These are phyloP conservation scores for Baryphthengus martii DNA, from an alignment of 2,113 vertebrate species.

Conservation along the genomic window DNA sequence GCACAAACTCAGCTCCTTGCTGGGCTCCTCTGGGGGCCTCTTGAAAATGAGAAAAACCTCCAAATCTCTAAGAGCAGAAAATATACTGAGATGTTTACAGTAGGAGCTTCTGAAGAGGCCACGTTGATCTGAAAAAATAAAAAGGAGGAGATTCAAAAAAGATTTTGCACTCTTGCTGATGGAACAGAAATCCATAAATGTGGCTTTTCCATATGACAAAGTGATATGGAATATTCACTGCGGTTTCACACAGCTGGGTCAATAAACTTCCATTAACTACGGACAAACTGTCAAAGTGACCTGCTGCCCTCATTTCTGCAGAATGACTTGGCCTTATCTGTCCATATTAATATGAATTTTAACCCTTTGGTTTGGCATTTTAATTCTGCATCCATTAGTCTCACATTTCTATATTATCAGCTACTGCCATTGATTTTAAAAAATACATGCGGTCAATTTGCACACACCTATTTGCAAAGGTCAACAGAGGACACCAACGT, in stretches of 20 bases:
- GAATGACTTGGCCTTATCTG: conserved; percentile 74
- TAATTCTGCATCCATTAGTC: conserved; percentile 87
- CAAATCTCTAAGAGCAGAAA: neutral
- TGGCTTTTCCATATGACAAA: conserved; percentile 69
- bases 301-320: conserved; percentile 73
- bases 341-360: conserved; percentile 85
- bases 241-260: conserved; percentile 83
- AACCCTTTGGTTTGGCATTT: conserved; percentile 75
- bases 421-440: conserved; percentile 83
- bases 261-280: conserved; percentile 89
- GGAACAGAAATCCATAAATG: conserved; percentile 80
- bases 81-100: conserved; percentile 40
- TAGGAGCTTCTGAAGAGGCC: conserved; percentile 68
- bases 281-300: conserved; percentile 77
- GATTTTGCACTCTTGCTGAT: conserved; percentile 62
- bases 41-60: neutral
- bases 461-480: conserved; percentile 66
- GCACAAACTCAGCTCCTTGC: neutral
- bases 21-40: neutral
- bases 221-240: conserved; percentile 80
- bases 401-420: conserved; percentile 84
- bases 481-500: conserved; percentile 63
- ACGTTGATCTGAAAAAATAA: conserved; percentile 65
- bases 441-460: conserved; percentile 66
- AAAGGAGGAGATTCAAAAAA: conserved; percentile 39